A percentile compares a stretch with the other conserved stretches of the same genome.
Evolutionary conservation across 2,888 invertebrate species (phyloP).

Genomic region (Leptinotarsa juncta): DNA sequence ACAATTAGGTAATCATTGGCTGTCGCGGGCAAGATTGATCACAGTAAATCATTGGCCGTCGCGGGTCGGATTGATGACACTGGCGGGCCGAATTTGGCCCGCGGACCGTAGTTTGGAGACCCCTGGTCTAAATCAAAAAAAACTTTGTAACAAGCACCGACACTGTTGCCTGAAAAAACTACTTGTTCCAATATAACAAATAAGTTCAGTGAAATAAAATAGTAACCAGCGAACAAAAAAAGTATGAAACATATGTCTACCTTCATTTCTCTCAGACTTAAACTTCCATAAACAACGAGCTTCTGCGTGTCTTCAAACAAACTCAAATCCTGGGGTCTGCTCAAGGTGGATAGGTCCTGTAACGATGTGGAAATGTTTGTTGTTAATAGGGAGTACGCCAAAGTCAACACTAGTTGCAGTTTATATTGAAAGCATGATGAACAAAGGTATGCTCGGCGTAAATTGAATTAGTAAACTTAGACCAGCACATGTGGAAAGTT

Average conservation of each 20-base stretch:
- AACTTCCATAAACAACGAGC: conserved; percentile 56
- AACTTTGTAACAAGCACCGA: too few species aligned
- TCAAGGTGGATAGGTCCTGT: conserved; percentile 69
- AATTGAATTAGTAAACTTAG: background rate
- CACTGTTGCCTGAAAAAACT: too few species aligned
- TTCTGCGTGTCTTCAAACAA: conserved; percentile 65
- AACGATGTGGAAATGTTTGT: conserved; percentile 26
- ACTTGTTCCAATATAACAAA: too few species aligned
- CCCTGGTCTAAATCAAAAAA: too few species aligned
- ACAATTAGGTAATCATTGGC: too few species aligned
- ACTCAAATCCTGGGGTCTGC: conserved; percentile 69
- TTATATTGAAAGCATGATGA: conserved; percentile 15
- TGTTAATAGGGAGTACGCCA: background rate
- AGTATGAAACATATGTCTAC: conserved; percentile 44
- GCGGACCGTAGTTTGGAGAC: too few species aligned
- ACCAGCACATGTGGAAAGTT: background rate
- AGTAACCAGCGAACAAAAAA: background rate
- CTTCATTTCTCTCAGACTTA: conserved; percentile 59
- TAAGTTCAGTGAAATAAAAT: background rate
- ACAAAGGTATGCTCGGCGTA: background rate
- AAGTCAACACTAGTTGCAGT: conserved; percentile 13
- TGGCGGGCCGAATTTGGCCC: too few species aligned
- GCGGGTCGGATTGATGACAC: too few species aligned
- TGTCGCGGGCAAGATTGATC: too few species aligned
- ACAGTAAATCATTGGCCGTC: too few species aligned